Percentiles rank a stretch among this genome's conserved stretches.
phyloP scores from a whole-genome alignment of 2,113 vertebrate genomes.

The Peucedramus taeniatus region DNA sequence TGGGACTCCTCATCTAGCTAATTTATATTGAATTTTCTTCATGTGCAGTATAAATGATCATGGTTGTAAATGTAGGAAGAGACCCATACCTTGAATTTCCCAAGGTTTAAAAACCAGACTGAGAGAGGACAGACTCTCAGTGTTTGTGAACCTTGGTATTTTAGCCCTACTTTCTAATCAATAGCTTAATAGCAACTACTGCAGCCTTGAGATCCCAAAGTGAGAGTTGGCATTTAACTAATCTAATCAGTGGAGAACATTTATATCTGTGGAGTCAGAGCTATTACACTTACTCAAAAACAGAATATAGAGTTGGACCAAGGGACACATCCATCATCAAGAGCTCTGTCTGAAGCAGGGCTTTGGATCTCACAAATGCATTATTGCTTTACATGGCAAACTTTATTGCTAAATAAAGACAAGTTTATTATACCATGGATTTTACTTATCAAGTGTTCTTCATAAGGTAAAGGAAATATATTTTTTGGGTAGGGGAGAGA shows the following conservation, averaged over 20 bases:
- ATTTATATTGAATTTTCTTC: not conserved
- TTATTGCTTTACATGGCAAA: not conserved
- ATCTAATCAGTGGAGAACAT: slow-evolving; percentile 24
- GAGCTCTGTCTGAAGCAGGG: not conserved
- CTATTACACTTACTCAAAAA: slow-evolving; percentile 17
- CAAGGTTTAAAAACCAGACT: not conserved
- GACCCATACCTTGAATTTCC: not conserved
- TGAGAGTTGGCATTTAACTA: slow-evolving; percentile 44
- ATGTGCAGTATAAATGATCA: not conserved
- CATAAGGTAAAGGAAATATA: not conserved
- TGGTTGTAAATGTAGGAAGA: not conserved
- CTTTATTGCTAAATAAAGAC: not conserved
- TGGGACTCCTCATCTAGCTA: not conserved
- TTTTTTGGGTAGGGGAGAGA: not conserved
- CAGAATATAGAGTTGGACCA: not conserved
- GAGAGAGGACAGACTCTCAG: not conserved
- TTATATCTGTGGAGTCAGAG: not conserved
- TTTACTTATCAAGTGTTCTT: not conserved
- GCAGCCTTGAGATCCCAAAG: slow-evolving; percentile 12
- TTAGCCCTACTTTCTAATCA: slow-evolving; percentile 29
- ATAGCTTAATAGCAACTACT: slow-evolving; percentile 17
- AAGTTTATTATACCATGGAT: not conserved
- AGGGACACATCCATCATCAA: not conserved
- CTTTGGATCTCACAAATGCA: not conserved
- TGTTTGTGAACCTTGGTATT: slow-evolving; percentile 32